A percentile compares a stretch with the other conserved stretches of the same genome.
These are phyloP conservation scores for Oxystoma pomonae DNA, from an alignment of 2,888 invertebrate genomes.

Conservation along the genomic window DNA sequence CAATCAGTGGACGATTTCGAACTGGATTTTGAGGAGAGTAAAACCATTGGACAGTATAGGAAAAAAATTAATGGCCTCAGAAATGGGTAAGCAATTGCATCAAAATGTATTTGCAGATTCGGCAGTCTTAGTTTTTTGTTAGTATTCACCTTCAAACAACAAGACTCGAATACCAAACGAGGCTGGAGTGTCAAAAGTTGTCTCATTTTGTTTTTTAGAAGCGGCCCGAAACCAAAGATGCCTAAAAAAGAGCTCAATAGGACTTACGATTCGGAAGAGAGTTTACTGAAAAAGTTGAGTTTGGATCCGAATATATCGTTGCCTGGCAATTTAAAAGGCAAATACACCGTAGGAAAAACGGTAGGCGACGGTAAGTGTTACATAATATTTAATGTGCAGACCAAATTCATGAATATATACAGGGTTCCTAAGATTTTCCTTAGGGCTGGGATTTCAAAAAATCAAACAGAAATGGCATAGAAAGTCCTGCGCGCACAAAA, in stretches of 20 bases:
- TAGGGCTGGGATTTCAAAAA: too few relatives aligned
- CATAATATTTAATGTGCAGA: too few relatives aligned
- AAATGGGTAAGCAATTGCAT: slow-evolving; percentile 48
- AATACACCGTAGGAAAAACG: slow-evolving; percentile 74
- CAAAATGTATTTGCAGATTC: too few relatives aligned
- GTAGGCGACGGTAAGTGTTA: slow-evolving; percentile 60
- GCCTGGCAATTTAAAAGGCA: slow-evolving; percentile 60
- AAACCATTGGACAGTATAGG: slow-evolving; percentile 66
- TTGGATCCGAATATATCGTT: slow-evolving; percentile 49
- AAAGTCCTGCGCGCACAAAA: too few relatives aligned
- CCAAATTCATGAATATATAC: too few relatives aligned
- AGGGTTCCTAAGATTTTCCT: too few relatives aligned
- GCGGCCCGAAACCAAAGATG: slow-evolving; percentile 78
- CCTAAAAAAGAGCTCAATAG: slow-evolving; percentile 66
- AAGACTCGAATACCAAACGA: too few relatives aligned
- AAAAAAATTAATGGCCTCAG: slow-evolving; percentile 60
- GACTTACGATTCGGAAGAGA: slow-evolving; percentile 47
- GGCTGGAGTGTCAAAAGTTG: neutral
- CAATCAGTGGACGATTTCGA: slow-evolving; percentile 87
- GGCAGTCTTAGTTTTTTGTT: too few relatives aligned
- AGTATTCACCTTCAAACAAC: too few relatives aligned
- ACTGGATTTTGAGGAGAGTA: slow-evolving; percentile 87
- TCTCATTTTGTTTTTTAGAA: slow-evolving; percentile 38
- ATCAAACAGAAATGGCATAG: too few relatives aligned
- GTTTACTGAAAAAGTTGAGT: slow-evolving; percentile 45